Conservation (phyloP, 2,888 invertebrate genomes). For the Dinocampus coccinellae region DNA sequence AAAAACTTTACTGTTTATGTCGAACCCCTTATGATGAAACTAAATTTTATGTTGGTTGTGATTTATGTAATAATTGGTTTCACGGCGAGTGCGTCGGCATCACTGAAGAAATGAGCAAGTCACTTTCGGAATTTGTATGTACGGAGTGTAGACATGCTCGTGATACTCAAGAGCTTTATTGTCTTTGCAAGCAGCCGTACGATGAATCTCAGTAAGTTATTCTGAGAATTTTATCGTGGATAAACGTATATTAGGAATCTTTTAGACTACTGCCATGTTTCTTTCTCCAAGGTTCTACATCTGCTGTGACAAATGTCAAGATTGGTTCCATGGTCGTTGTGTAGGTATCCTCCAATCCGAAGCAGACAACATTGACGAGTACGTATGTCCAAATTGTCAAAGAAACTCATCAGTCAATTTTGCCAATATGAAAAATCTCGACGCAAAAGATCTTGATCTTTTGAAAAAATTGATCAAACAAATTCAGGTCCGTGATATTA, state of each 20-base stretch:
- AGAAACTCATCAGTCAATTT: constrained; percentile 89
- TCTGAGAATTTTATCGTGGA: background rate
- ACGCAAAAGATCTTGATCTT: constrained; percentile 84
- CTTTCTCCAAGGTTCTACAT: constrained; percentile 88
- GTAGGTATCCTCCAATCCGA: constrained; percentile 95
- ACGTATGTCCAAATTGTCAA: constrained; percentile 96
- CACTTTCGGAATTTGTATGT: constrained; percentile 91
- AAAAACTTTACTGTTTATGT: constrained; percentile 91
- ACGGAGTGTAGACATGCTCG: constrained; percentile 87
- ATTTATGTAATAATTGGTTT: constrained; percentile 98
- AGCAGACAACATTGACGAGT: constrained; percentile 95
- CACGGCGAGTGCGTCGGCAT: constrained; percentile 97
- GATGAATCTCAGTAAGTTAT: constrained; percentile 95
- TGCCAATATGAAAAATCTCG: constrained; percentile 90
- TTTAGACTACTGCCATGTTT: constrained; percentile 32
- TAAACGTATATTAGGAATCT: constrained; percentile 16
- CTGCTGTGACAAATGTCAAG: constrained; percentile 98
- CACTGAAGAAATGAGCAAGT: constrained; percentile 91
- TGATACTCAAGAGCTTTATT: constrained; percentile 93
- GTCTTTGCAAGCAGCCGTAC: constrained; percentile 95
- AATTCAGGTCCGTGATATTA: constrained; percentile 76
- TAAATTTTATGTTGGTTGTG: constrained; percentile 98
- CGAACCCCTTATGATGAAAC: constrained; percentile 95
- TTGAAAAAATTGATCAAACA: constrained; percentile 89
- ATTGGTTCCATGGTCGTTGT: constrained; percentile 99